These are phyloP conservation scores for Microctenopoma lineatum DNA, from an alignment of 2,797 vertebrate species.

Conservation along the genomic window DNA sequence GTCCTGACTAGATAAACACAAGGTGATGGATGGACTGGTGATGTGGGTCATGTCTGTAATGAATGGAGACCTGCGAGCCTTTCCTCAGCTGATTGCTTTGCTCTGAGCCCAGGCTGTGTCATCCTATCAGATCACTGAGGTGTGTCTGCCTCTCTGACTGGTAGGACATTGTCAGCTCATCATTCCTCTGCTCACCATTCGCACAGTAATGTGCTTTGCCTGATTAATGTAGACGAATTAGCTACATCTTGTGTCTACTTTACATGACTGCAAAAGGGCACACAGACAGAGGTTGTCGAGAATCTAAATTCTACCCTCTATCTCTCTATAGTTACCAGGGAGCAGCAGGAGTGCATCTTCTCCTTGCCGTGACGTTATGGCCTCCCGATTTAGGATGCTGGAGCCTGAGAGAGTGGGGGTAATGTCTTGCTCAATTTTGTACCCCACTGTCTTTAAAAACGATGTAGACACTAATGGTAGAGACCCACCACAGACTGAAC, in stretches of 20 bases:
- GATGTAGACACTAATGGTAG: conserved; percentile 49
- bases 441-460: conserved; percentile 58
- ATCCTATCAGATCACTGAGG: conserved; percentile 52
- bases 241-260: conserved; percentile 44
- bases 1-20: conserved; percentile 57
- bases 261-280: conserved; percentile 61
- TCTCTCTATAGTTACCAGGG: conserved; percentile 66
- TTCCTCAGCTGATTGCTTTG: conserved; percentile 48
- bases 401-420: conserved; percentile 61
- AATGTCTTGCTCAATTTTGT: conserved; percentile 68
- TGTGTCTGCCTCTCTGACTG: conserved; percentile 48
- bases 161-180: conserved; percentile 55
- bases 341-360: conserved; percentile 62
- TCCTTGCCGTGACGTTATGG: conserved; percentile 66
- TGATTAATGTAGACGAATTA: conserved; percentile 66
- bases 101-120: conserved; percentile 35
- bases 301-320: conserved; percentile 51
- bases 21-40: conserved; percentile 60
- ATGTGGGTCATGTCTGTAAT: conserved; percentile 64
- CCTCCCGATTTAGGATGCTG: conserved; percentile 50
- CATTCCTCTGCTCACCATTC: conserved; percentile 41
- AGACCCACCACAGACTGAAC: conserved; percentile 63
- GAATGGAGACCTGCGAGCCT: conserved; percentile 41
- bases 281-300: conserved; percentile 37
- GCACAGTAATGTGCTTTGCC: conserved; percentile 40